Evolutionary conservation across 2,113 vertebrate genomes (phyloP), one percentile per base, ranked within the genome.

Genomic region (Ciconia maguari): DNA sequence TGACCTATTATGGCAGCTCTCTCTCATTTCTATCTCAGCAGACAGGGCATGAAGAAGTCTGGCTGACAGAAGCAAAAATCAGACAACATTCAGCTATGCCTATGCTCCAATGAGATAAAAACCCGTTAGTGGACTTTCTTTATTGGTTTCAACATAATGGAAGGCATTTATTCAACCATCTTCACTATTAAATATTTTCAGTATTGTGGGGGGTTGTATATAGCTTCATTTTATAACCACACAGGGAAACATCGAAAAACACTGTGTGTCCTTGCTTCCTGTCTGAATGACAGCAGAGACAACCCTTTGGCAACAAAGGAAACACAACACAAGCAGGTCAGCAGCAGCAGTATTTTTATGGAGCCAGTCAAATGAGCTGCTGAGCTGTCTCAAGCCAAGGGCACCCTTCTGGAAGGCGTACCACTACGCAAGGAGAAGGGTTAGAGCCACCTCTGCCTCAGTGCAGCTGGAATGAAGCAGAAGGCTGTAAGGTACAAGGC

Each of bases 391-490:
- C 11, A 10, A 9, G 32, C 25, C 62, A 58, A 75, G 42, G 51
- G 58, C 36, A 77, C 19, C 36, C 54, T 70, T 72, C 87, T 64
- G 55, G 32, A 84, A 46, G 65, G 32, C 4, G 4, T 4, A 38
- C 13, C 30, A 6, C 11, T 13, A 16, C 0, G 1, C 1, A 2
- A 83, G 62, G 29, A 76, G 46, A 87, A 66, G 46, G 27, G 38
- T 21, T 79, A 51, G 68, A 89, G 49, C 24, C 71, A 69, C 76
- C 54, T 36, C 76, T 94, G 72, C 21, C 34, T n/a, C 44, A 15
- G 30, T 1, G 9, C 1, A 0, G 76, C 54, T n/a, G 36, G 29
- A 51, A 61, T 1, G 5, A 8, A 58, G 72, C 64, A 81, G 49
- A 36, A 62, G 52, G 52, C 70, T 6, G 1, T n/a, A 32, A 87